phyloP scores from a whole-genome alignment of 2,797 vertebrate genomes.

The Coreius guichenoti region DNA sequence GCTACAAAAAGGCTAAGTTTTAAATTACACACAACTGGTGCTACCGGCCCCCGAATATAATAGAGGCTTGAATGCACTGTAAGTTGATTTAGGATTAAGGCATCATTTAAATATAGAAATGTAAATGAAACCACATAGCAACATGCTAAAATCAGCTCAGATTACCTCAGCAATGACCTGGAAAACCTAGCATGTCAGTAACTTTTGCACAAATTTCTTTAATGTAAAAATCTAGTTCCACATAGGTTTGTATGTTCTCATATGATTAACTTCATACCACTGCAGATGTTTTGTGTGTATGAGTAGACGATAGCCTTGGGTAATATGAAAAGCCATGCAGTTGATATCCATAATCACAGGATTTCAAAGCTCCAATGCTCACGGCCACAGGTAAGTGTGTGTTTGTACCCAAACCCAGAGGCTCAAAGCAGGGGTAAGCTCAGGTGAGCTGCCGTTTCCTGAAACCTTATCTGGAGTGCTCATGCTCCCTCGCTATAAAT shows the following conservation, averaged over 20 bases:
- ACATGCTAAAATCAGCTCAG: neutral
- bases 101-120: neutral
- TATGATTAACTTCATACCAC: neutral
- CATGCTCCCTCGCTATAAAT: conserved; percentile 33
- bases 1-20: neutral
- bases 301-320: conserved; percentile 6
- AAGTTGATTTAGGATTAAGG: neutral
- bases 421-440: conserved; percentile 29
- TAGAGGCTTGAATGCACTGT: neutral
- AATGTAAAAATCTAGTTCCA: neutral
- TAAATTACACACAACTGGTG: neutral
- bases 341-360: conserved; percentile 44
- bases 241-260: neutral
- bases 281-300: neutral
- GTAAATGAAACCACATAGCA: conserved; percentile 2
- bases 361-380: conserved; percentile 2
- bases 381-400: conserved; percentile 28
- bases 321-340: conserved; percentile 19
- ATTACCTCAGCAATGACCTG: neutral
- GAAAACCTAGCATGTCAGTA: neutral
- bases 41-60: neutral
- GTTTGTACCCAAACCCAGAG: conserved; percentile 23
- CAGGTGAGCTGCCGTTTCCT: conserved; percentile 36
- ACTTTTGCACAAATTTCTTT: neutral
- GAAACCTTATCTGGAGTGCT: conserved; percentile 40